Evolutionary conservation across 2,113 vertebrate species (phyloP), one percentile per base, ranked within the genome.

Genomic region (Urocolius indicus): DNA sequence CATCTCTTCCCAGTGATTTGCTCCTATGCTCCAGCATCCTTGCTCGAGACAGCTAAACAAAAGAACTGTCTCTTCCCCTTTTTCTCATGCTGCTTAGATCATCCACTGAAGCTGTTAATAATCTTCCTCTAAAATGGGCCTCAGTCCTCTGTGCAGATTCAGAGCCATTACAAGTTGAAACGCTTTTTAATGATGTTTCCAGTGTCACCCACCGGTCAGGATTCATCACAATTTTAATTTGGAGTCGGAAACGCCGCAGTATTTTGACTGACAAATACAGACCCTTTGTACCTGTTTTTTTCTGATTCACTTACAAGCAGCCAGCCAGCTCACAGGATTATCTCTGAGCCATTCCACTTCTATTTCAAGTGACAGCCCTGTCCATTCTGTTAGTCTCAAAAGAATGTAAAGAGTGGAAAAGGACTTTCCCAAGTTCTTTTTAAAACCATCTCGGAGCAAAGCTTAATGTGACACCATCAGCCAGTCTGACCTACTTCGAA

Each of bases 311-410:
- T 36, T 76, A 62, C 63, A 83, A 89, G 81, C 86, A 88, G 86
- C 95, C 82, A 92, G 72, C 46, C 80, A 78, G 81, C 86, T 93
- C 93, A 83, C 11, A 85, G 91, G 93, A 95, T 96, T 96, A 95
- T 91, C 86, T 83, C 54, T 78, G 79, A 96, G 90, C 71, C 43
- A 65, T 89, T 89, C 84, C 71, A 57, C 61, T 94, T 94, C 67
- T 71, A 89, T 95, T 95, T 95, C 92, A 93, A 57, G 89, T 94
- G 93, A 95, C 96, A 97, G 89, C 63, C 81, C 74, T 46, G 54
- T 95, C 89, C 90, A 87, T 95, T 94, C 91, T 85, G 13, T 82
- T 88, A 38, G 57, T 87, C 94, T 95, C 81, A 92, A 86, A 96
- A 94, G 85, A 96, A 94, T 63, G 58, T 77, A 76, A 89, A 51